Base-by-base conservation (phyloP, 2,888 invertebrate genomes). In the Andrena hattorfiana region DNA sequence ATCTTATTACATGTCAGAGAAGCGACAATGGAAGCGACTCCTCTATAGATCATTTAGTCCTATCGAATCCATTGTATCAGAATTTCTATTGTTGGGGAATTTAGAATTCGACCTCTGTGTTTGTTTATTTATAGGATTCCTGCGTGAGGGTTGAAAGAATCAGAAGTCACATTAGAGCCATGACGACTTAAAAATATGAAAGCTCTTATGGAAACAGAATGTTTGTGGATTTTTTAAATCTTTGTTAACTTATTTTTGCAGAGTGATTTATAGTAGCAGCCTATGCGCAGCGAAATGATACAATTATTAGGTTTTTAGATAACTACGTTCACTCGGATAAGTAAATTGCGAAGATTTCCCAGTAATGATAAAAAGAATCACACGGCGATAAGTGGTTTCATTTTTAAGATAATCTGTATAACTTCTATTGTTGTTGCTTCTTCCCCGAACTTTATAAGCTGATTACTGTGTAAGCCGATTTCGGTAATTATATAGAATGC, bases 401-500 rank as follows among this genome's bases (percentile, higher is more conserved):
- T n/a, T 49, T 35, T 16, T n/a, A 32, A 49, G 73, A 59, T 49
- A 16, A 77, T 59, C 77, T 49, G 42, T 26, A 30, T 30, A 62
- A 30, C 35, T 72, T 26, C 7, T 13, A 13, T 28, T 48, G 16
- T 30, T 64, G 28, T 16, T 26, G 72, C 42, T 4, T 16, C 26
- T 76, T 48, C 26, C 5, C 54, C 2, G 16, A 42, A 71, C 56
- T 64, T 30, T 32, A 2, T 66, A 66, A 77, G 26, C 73, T 4
- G 64, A 72, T 77, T 73, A 77, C 26, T 48, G 20, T 20, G 49
- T 73, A 59, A 73, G 59, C 59, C 73, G 73, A 59, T 66, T 73
- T 20, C 32, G n/a, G 66, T 13, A 73, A 66, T 73, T 77, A 66
- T 10, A 49, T 35, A 35, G 28, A 73, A 59, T 51, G 49, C 35